Percentiles rank a stretch among this genome's conserved stretches.
Evolutionary conservation across 1,140 invertebrate species (phyloP).

Genomic region (Pogonomyrmex barbatus): DNA sequence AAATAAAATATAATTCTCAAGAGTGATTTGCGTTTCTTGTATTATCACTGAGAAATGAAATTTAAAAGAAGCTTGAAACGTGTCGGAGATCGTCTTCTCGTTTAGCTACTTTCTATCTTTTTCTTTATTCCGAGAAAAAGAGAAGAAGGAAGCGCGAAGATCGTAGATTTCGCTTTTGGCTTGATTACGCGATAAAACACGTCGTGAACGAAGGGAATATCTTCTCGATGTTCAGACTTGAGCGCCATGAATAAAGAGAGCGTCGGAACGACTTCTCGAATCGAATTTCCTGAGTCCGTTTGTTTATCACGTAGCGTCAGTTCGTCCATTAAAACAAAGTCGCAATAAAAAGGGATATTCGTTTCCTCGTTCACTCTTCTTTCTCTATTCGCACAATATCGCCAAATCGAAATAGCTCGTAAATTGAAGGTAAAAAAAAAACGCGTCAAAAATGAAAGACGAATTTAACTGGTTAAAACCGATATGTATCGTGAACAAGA

Average conservation of each 20-base stretch:
- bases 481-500: neutral
- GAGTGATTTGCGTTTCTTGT: conserved; percentile 3
- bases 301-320: conserved; percentile 35
- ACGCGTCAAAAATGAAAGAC: neutral
- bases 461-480: conserved; percentile 11
- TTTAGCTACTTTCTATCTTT: neutral
- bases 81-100: conserved; percentile 1
- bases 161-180: conserved; percentile 59
- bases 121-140: neutral
- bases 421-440: conserved; percentile 6
- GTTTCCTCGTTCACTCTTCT: neutral
- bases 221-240: conserved; percentile 10
- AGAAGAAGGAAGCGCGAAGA: neutral
- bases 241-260: conserved; percentile 48
- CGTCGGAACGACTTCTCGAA: conserved; percentile 38
- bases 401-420: conserved; percentile 2
- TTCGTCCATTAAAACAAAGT: conserved; percentile 21
- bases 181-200: conserved; percentile 64
- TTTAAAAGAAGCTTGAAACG: conserved; percentile 26
- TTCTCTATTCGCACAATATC: neutral
- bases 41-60: conserved; percentile 11
- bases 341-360: conserved; percentile 27
- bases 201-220: conserved; percentile 54
- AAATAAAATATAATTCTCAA: conserved; percentile 12
- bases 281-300: conserved; percentile 55